Percentiles rank a stretch among this genome's conserved stretches.
Conservation (phyloP, 2,888 invertebrate species). For the Caenorhabditis sp. region DNA sequence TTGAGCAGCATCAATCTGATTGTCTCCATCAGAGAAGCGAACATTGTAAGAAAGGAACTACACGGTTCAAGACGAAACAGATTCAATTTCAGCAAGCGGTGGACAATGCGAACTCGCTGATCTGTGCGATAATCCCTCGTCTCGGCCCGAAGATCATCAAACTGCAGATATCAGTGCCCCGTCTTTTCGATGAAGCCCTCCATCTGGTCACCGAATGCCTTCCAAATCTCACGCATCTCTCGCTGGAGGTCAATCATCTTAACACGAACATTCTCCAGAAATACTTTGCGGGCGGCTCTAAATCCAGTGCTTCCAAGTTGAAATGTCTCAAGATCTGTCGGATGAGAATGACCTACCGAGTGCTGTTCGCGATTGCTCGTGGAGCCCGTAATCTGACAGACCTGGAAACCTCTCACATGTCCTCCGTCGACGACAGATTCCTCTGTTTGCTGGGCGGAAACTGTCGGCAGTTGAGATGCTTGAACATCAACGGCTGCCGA, state of each 20-base stretch:
- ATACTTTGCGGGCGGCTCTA: slow-evolving; percentile 69
- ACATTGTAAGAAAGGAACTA: slow-evolving; percentile 61
- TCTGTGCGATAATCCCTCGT: slow-evolving; percentile 67
- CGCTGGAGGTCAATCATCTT: slow-evolving; percentile 72
- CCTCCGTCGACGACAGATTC: slow-evolving; percentile 78
- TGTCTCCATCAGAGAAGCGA: slow-evolving; percentile 70
- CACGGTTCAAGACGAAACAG: neutral
- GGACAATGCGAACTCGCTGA: slow-evolving; percentile 73
- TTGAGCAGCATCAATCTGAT: slow-evolving; percentile 71
- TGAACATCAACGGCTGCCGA: slow-evolving; percentile 78
- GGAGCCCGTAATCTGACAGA: slow-evolving; percentile 72
- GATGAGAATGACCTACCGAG: slow-evolving; percentile 74
- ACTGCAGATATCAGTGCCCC: slow-evolving; percentile 71
- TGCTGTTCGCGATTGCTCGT: slow-evolving; percentile 77
- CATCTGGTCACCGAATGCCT: slow-evolving; percentile 64
- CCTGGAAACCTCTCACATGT: slow-evolving; percentile 77
- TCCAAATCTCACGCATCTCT: slow-evolving; percentile 72
- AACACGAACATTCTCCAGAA: slow-evolving; percentile 69
- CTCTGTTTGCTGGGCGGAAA: slow-evolving; percentile 74
- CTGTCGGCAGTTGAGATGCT: slow-evolving; percentile 65
- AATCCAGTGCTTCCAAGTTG: slow-evolving; percentile 62
- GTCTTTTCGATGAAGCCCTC: slow-evolving; percentile 73
- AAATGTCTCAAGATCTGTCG: slow-evolving; percentile 72
- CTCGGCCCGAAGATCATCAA: slow-evolving; percentile 73
- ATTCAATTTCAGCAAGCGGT: slow-evolving; percentile 67